A percentile compares a stretch with the other conserved stretches of the same genome.
Evolutionary conservation across 2,888 invertebrate genomes (phyloP).

Genomic region (Gymnocheta viridis): DNA sequence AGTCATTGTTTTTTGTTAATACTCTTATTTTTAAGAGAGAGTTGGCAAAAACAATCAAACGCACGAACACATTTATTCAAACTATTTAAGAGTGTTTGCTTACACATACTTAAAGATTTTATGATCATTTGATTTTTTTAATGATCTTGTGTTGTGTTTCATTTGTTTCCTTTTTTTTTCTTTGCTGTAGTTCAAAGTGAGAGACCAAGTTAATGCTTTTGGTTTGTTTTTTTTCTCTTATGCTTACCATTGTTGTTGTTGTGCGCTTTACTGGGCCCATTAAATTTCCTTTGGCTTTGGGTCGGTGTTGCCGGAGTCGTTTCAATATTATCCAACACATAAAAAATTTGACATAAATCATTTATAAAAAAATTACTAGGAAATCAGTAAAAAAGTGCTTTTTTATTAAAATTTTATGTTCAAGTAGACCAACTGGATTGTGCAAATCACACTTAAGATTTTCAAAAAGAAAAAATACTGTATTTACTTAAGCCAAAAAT

Average conservation of each 20-base stretch:
- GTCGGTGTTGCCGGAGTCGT: too few species aligned
- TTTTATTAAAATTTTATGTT: too few species aligned
- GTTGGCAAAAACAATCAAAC: background rate
- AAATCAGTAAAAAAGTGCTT: too few species aligned
- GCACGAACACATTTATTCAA: background rate
- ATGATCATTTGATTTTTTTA: constrained; percentile 27
- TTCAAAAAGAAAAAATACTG: too few species aligned
- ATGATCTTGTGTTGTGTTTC: constrained; percentile 39
- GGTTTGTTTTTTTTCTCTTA: constrained; percentile 1
- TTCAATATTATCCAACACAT: too few species aligned
- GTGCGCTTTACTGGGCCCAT: constrained; percentile 55
- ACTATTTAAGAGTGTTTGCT: constrained; percentile 46
- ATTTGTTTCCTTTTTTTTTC: background rate
- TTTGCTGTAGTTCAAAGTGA: background rate
- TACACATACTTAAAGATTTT: constrained; percentile 47
- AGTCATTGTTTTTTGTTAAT: background rate
- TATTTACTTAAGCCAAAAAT: too few species aligned
- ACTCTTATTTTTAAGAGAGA: constrained; percentile 19
- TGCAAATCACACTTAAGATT: too few species aligned
- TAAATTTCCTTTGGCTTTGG: constrained; percentile 47
- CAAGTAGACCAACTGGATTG: too few species aligned
- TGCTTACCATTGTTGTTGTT: constrained; percentile 40
- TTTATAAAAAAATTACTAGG: too few species aligned
- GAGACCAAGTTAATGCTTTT: constrained; percentile 5
- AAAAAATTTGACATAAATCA: too few species aligned